Percentiles rank a stretch among this genome's conserved stretches.
Evolutionary conservation across 2,113 vertebrate genomes (phyloP).

Genomic region (Bagarius yarrelli): DNA sequence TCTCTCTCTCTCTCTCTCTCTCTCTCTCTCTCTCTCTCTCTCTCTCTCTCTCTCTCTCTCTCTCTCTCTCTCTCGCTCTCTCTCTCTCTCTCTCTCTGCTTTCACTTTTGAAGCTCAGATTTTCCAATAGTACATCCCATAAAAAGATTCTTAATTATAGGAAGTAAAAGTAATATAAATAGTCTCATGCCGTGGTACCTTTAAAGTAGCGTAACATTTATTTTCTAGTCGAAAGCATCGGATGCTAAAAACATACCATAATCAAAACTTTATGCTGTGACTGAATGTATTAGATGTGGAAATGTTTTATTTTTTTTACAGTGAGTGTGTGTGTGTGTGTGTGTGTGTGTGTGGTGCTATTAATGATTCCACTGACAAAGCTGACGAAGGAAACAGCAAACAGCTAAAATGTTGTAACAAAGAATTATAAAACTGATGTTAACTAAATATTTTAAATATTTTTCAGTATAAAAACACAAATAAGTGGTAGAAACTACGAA

Average conservation of each 20-base stretch:
- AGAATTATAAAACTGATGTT: no score
- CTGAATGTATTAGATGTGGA: not conserved
- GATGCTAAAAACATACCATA: not conserved
- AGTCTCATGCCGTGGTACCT: not conserved
- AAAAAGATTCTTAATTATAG: not conserved
- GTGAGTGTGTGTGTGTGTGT: no score
- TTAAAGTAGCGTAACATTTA: not conserved
- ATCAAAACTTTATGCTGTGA: not conserved
- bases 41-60: conserved; percentile 32
- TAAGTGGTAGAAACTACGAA: no score
- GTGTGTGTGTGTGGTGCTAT: not conserved
- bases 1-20: conserved; percentile 43
- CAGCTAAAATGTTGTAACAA: no score
- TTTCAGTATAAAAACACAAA: no score
- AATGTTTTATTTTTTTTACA: no score
- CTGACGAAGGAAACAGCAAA: no score
- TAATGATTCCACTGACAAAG: no score
- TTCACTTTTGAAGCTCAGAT: not conserved
- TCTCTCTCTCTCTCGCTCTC: conserved; percentile 36
- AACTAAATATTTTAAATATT: no score
- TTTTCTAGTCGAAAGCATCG: not conserved
- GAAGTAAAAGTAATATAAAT: not conserved
- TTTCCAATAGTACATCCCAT: not conserved
- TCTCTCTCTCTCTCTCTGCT: conserved; percentile 27
- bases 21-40: conserved; percentile 42